phyloP scores from a whole-genome alignment of 2,888 invertebrate species.

The Cordilura impudica region DNA sequence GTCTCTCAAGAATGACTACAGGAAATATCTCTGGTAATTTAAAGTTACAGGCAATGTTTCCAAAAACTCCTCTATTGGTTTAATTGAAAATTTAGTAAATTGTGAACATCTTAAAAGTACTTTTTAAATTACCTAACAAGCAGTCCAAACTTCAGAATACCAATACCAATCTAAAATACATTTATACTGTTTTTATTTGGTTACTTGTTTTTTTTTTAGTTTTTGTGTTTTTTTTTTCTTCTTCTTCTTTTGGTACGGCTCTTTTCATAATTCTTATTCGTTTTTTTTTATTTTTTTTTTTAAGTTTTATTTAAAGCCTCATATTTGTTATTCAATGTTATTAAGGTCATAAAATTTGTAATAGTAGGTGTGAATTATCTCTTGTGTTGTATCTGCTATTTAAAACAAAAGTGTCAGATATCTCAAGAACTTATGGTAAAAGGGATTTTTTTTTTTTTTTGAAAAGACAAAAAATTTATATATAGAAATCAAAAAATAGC shows the following conservation, averaged over 20 bases:
- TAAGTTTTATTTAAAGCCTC: conserved; percentile 36
- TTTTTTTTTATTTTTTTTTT: conserved; percentile 18
- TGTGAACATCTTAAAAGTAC: too few species aligned
- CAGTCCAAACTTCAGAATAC: too few species aligned
- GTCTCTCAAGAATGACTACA: too few species aligned
- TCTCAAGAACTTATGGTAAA: conserved; percentile 42
- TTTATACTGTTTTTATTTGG: too few species aligned
- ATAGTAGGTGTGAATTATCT: conserved; percentile 62
- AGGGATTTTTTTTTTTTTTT: conserved; percentile 13
- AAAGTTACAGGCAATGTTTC: too few species aligned
- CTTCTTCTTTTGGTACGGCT: too few species aligned
- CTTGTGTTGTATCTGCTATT: conserved; percentile 24
- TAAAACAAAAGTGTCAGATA: conserved; percentile 58
- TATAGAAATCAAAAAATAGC: conserved; percentile 2
- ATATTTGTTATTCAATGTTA: conserved; percentile 61
- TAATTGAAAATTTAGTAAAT: too few species aligned
- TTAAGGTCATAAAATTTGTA: conserved; percentile 62
- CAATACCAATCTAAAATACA: too few species aligned
- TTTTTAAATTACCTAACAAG: too few species aligned
- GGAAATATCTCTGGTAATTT: too few species aligned
- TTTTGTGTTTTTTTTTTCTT: conserved; percentile 11
- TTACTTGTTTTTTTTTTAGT: background rate
- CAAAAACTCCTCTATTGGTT: too few species aligned
- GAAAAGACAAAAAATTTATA: conserved; percentile 29
- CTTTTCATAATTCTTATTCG: conserved; percentile 8